These are phyloP conservation scores for Cyaniris semiargus DNA, from an alignment of 2,888 invertebrate genomes.

Conservation along the genomic window DNA sequence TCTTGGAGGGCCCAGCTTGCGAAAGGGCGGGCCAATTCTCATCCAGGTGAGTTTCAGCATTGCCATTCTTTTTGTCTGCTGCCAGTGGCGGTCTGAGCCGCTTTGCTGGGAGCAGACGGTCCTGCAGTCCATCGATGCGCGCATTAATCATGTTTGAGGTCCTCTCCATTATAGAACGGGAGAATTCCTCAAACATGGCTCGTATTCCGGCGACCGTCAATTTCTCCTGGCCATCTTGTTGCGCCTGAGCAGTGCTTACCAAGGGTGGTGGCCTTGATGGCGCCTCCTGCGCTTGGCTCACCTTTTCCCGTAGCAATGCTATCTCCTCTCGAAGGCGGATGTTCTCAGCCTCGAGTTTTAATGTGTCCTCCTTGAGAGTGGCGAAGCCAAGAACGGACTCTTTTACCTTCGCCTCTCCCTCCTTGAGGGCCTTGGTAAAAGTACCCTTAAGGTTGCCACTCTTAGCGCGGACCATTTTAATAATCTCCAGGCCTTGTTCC, in stretches of 20 bases:
- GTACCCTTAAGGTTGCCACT: neutral
- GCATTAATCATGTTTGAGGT: neutral
- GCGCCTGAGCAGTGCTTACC: no score
- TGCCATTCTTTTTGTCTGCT: neutral
- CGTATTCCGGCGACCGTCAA: neutral
- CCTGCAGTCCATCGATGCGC: neutral
- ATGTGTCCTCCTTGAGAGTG: no score
- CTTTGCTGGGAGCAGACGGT: neutral
- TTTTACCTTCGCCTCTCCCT: no score
- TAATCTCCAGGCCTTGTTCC: neutral
- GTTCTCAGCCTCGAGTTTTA: neutral
- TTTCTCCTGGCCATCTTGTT: neutral
- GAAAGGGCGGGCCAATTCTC: neutral
- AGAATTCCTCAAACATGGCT: neutral
- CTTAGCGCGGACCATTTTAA: neutral
- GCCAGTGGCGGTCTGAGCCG: neutral
- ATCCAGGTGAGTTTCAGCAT: neutral
- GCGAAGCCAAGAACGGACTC: no score
- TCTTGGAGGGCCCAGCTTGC: neutral
- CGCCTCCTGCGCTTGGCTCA: neutral
- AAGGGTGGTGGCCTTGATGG: neutral
- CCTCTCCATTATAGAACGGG: neutral
- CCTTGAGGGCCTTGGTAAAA: neutral
- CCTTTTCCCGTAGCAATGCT: neutral
- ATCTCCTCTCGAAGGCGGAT: neutral